These are phyloP conservation scores for Pachyrhynchus sulphureomaculatus DNA, from an alignment of 1,140 invertebrate species.

Conservation along the genomic window DNA sequence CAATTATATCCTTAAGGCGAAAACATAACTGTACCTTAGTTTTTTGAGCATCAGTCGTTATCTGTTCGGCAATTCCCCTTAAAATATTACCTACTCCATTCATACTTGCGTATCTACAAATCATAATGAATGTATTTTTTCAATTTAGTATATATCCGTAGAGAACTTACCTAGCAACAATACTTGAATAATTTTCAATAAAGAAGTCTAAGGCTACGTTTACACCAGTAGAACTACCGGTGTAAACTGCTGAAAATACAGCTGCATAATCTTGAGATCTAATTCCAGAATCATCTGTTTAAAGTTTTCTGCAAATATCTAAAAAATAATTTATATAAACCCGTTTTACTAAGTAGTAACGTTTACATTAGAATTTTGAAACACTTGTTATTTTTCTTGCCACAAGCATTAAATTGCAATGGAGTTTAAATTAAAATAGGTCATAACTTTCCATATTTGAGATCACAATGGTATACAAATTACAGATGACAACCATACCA, in stretches of 20 bases:
- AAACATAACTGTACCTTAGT: slow-evolving; percentile 3
- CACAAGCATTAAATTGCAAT: too few species aligned
- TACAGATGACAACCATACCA: too few species aligned
- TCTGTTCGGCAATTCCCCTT: slow-evolving; percentile 17
- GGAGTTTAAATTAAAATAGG: too few species aligned
- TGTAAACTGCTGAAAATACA: slow-evolving; percentile 52
- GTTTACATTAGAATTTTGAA: background rate
- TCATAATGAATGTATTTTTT: background rate
- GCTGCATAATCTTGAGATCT: slow-evolving; percentile 52
- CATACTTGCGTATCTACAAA: slow-evolving; percentile 13
- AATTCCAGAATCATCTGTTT: slow-evolving; percentile 40
- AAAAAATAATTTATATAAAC: background rate
- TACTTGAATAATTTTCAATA: slow-evolving; percentile 11
- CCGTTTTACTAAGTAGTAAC: too few species aligned
- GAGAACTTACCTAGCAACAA: background rate
- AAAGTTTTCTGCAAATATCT: slow-evolving; percentile 27
- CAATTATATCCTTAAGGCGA: background rate
- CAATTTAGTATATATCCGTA: background rate
- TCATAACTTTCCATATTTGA: background rate
- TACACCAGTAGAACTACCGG: slow-evolving; percentile 50
- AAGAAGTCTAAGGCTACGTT: slow-evolving; percentile 55
- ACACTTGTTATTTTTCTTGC: background rate
- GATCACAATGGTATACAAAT: too few species aligned
- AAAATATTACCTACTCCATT: slow-evolving; percentile 19
- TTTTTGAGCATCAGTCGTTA: slow-evolving; percentile 21